Evolutionary conservation across 2,797 vertebrate species (phyloP), one percentile per base, ranked within the genome.

Genomic region (Eulemur coronatus): DNA sequence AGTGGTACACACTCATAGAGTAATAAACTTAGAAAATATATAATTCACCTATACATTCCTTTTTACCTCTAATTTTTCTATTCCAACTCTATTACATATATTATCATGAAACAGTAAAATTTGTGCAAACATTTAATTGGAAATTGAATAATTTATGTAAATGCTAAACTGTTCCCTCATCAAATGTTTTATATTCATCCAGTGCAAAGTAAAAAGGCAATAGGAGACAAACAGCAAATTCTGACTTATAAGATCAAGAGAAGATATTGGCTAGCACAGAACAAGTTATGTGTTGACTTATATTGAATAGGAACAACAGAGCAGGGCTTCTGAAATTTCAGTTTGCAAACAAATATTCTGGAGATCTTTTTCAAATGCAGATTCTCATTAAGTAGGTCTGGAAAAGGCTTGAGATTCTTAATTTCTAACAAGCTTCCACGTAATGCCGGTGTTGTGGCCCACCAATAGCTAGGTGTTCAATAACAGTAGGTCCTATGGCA

Each of bases 111-210:
- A 95, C 5, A 89, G 65, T 61, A 72, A 90, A 80, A 63, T 59
- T 65, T 76, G 13, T 95, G 86, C 38, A 92, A 88, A 84, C 41
- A 85, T 72, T 94, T 96, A 57, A 87, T 80, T 93, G 17, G 50
- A 91, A 96, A 79, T 4, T 63, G 10, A 79, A 93, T 88, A 85
- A 12, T 55, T 86, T 73, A 24, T 63, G 75, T 91, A 48, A 75
- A 22, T 78, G 12, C 14, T 70, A 91, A 79, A 38, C 30, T 80
- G 8, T 35, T 38, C 35, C 17, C 35, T 63, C 41, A 81, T 87
- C 33, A 94, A 78, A 38, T 63, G 85, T 81, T 55, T 75, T 95
- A 11, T 73, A 33, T 57, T 38, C 8, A 61, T 57, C 11, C 17
- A 73, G 26, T 20, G 11, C 94, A 79, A 52, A 61, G 18, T 78